Evolutionary conservation across 2,113 vertebrate species (phyloP).

Genomic region (Solenodon paradoxus): DNA sequence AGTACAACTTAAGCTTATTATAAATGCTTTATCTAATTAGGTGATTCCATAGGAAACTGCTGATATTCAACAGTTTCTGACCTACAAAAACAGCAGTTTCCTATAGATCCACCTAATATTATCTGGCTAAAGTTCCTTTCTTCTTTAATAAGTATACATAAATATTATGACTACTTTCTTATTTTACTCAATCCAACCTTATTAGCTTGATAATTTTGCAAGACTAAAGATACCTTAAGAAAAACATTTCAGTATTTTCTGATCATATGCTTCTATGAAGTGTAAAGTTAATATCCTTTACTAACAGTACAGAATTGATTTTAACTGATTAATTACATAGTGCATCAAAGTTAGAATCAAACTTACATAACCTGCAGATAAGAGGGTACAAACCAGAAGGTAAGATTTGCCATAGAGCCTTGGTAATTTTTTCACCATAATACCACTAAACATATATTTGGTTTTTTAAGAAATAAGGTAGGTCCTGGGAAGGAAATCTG

Average conservation of each 20-base stretch:
- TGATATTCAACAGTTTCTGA: slow-evolving; percentile 26
- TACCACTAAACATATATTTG: neutral
- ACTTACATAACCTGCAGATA: neutral
- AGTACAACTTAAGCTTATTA: slow-evolving; percentile 19
- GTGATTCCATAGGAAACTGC: neutral
- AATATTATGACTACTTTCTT: neutral
- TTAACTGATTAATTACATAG: neutral
- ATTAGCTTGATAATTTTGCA: neutral
- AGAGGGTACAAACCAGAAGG: neutral
- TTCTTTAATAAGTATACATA: neutral
- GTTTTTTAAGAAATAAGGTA: slow-evolving; percentile 7
- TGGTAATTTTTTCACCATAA: neutral
- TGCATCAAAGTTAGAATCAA: neutral
- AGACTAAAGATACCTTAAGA: neutral
- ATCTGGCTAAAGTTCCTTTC: neutral
- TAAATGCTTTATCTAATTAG: slow-evolving; percentile 35
- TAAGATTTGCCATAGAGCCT: neutral
- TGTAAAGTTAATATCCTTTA: neutral
- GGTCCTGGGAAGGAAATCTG: neutral
- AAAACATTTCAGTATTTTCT: neutral
- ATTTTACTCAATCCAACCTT: neutral
- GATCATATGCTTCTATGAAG: neutral
- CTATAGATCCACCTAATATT: neutral
- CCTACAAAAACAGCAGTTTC: slow-evolving; percentile 24
- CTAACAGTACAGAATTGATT: neutral